Conservation (phyloP, 2,113 vertebrate genomes). For the Chionomys nivalis region DNA sequence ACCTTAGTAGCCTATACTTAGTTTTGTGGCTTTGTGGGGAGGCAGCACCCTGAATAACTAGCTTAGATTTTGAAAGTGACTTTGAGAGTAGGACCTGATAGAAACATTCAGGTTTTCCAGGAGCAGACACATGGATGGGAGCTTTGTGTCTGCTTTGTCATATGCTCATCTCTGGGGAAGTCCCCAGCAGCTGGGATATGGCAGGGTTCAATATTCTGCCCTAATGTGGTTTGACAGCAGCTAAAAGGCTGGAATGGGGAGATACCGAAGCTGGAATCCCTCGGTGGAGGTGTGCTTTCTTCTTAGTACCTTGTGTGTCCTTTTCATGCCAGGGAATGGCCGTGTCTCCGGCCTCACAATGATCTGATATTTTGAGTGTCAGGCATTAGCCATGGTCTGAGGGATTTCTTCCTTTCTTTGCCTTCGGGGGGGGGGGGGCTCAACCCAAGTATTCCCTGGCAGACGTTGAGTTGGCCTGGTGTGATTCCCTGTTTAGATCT, state of each 20-base stretch:
- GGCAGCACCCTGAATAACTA: neutral
- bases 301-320: neutral
- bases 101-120: conserved; percentile 12
- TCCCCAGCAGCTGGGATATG: conserved; percentile 19
- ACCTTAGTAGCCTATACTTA: neutral
- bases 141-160: conserved; percentile 9
- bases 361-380: conserved; percentile 14
- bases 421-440: neutral
- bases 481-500: conserved; percentile 10
- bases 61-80: conserved; percentile 30
- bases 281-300: neutral
- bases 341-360: neutral
- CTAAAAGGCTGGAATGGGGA: conserved; percentile 56
- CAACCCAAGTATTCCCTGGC: neutral
- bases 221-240: conserved; percentile 62
- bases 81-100: neutral
- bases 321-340: neutral
- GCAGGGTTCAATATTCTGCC: conserved; percentile 50
- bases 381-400: neutral
- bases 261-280: conserved; percentile 21
- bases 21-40: neutral
- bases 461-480: neutral
- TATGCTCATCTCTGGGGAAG: conserved; percentile 45
- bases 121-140: conserved; percentile 37
- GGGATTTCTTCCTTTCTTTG: neutral